A percentile compares a stretch with the other conserved stretches of the same genome.
phyloP scores from a whole-genome alignment of 2,888 invertebrate species.

The Rugalucina vietnamica region DNA sequence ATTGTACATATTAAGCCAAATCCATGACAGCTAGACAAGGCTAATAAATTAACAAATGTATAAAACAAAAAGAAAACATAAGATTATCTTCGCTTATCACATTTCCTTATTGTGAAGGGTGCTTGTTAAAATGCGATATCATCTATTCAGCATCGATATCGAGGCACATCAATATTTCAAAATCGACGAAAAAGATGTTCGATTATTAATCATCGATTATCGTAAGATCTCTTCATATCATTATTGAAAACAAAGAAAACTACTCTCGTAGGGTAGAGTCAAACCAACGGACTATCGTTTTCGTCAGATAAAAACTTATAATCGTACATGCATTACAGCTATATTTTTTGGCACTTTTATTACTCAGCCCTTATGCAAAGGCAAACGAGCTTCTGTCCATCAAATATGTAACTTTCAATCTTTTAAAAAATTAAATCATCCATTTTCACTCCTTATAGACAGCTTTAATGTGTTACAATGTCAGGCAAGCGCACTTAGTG shows the following conservation, averaged over 20 bases:
- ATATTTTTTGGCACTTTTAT: too few species aligned
- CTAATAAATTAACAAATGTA: conserved; percentile 1
- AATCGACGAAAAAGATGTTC: background rate
- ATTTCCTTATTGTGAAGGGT: conserved; percentile 2
- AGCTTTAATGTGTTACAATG: too few species aligned
- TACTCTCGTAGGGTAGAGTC: background rate
- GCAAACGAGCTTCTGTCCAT: too few species aligned
- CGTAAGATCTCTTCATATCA: background rate
- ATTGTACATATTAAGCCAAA: background rate
- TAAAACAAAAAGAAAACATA: background rate
- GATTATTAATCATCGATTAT: conserved; percentile 5
- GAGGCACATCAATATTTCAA: background rate
- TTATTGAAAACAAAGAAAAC: conserved; percentile 3
- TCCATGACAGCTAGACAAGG: background rate
- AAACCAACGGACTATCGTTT: conserved; percentile 5
- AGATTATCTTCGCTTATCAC: background rate
- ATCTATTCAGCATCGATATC: background rate
- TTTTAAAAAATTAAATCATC: too few species aligned
- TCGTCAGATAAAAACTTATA: too few species aligned
- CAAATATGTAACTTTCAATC: too few species aligned
- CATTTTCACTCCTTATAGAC: too few species aligned
- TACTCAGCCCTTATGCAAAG: too few species aligned
- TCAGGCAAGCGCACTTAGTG: too few species aligned
- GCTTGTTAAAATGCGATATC: background rate
- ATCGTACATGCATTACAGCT: too few species aligned